Evolutionary conservation across 2,113 vertebrate genomes (phyloP).

Genomic region (Odobenus rosmarus): DNA sequence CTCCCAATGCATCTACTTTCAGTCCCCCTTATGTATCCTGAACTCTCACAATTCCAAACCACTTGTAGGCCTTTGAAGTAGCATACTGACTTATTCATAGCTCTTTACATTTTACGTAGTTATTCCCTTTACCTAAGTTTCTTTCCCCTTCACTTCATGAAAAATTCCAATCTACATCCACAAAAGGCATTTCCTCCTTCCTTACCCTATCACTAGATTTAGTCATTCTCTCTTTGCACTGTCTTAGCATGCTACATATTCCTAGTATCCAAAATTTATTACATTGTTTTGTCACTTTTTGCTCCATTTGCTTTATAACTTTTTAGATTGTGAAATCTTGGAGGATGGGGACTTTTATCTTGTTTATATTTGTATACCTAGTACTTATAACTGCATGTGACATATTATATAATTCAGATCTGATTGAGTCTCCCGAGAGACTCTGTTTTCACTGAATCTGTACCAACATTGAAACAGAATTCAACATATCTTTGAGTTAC

Average conservation of each 20-base stretch:
- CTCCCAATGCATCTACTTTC: background rate
- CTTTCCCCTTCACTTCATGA: background rate
- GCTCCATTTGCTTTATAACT: background rate
- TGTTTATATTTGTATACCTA: background rate
- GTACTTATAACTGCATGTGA: background rate
- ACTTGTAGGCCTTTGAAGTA: background rate
- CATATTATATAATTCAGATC: background rate
- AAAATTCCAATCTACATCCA: background rate
- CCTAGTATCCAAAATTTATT: background rate
- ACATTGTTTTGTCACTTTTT: background rate
- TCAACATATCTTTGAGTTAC: background rate
- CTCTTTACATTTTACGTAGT: background rate
- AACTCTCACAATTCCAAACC: background rate
- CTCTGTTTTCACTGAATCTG: background rate
- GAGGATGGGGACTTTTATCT: background rate
- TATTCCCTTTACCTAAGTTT: background rate
- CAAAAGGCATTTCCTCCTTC: background rate
- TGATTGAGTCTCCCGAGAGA: background rate
- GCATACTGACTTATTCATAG: background rate
- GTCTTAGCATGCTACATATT: background rate
- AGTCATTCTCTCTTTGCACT: background rate
- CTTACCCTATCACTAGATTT: background rate
- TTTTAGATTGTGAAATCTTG: background rate
- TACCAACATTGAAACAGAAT: background rate
- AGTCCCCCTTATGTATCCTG: background rate